These are phyloP conservation scores for Pogoniulus pusillus DNA, from an alignment of 2,797 vertebrate genomes.

Conservation along the genomic window DNA sequence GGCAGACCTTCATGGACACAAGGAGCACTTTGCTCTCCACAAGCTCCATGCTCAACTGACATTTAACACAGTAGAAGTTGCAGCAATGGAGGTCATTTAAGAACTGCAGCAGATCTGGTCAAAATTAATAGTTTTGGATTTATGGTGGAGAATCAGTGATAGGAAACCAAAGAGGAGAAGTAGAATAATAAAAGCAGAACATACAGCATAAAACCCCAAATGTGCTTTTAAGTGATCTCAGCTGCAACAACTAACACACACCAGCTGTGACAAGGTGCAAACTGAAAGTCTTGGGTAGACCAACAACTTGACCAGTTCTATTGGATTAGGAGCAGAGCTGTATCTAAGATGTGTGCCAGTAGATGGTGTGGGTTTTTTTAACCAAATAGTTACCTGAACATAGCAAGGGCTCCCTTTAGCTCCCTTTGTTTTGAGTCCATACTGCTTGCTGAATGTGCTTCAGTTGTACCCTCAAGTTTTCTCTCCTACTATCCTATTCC, in stretches of 20 bases:
- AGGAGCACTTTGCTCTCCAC: neutral
- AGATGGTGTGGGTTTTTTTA: slow-evolving; percentile 55
- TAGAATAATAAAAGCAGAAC: slow-evolving; percentile 23
- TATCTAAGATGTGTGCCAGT: slow-evolving; percentile 21
- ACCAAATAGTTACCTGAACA: slow-evolving; percentile 1
- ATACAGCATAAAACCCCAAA: neutral
- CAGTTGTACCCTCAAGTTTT: neutral
- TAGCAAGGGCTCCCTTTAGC: neutral
- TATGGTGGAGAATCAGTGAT: neutral
- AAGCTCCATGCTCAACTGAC: neutral
- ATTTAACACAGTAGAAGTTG: neutral
- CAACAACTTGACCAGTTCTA: slow-evolving; percentile 10
- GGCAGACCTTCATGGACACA: neutral
- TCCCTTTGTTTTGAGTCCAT: neutral
- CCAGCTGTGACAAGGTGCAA: slow-evolving; percentile 54
- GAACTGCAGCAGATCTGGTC: neutral
- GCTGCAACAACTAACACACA: slow-evolving; percentile 19
- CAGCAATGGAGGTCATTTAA: neutral
- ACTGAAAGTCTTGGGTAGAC: neutral
- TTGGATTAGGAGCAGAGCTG: slow-evolving; percentile 11
- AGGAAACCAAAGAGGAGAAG: slow-evolving; percentile 15
- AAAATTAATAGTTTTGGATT: slow-evolving; percentile 9
- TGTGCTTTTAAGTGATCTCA: slow-evolving; percentile 15
- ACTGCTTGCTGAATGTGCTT: neutral
- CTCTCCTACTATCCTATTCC: neutral